Evolutionary conservation across 2,888 invertebrate genomes (phyloP).

Genomic region (Drosophila lacicola): DNA sequence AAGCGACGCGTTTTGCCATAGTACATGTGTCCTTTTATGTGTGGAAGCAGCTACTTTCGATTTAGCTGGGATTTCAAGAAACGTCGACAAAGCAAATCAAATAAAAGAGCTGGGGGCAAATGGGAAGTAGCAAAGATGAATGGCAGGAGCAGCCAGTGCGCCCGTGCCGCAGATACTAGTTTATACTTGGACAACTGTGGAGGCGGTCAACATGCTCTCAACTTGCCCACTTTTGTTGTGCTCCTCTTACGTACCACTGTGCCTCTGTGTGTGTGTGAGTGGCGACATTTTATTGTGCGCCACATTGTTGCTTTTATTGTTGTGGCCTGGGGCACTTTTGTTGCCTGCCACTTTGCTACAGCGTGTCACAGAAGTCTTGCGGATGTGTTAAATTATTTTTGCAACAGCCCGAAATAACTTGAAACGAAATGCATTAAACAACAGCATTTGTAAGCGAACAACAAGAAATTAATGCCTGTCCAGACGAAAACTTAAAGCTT

Average conservation of each 20-base stretch:
- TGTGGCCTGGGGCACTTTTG: slow-evolving; percentile 40
- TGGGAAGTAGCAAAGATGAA: slow-evolving; percentile 2
- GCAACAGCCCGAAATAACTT: slow-evolving; percentile 54
- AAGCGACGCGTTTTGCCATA: slow-evolving; percentile 68
- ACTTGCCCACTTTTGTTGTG: slow-evolving; percentile 58
- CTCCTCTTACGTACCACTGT: slow-evolving; percentile 20
- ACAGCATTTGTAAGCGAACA: slow-evolving; percentile 15
- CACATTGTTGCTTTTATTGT: slow-evolving; percentile 72
- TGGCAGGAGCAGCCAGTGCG: neutral
- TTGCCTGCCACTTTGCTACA: slow-evolving; percentile 41
- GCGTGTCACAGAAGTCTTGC: slow-evolving; percentile 59
- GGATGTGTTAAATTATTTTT: slow-evolving; percentile 54
- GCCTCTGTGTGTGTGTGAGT: slow-evolving; percentile 11
- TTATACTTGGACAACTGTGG: slow-evolving; percentile 54
- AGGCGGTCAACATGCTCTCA: slow-evolving; percentile 63
- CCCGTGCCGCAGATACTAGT: slow-evolving; percentile 47
- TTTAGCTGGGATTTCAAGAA: slow-evolving; percentile 50
- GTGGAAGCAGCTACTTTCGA: slow-evolving; percentile 60
- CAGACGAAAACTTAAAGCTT: slow-evolving; percentile 3
- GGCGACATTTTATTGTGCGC: slow-evolving; percentile 65
- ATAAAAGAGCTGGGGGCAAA: slow-evolving; percentile 35
- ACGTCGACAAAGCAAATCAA: slow-evolving; percentile 48
- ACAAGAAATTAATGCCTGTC: slow-evolving; percentile 4
- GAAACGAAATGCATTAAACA: slow-evolving; percentile 58
- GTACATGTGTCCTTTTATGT: slow-evolving; percentile 72